phyloP scores from a whole-genome alignment of 2,888 invertebrate species.

The Apeira syringaria region DNA sequence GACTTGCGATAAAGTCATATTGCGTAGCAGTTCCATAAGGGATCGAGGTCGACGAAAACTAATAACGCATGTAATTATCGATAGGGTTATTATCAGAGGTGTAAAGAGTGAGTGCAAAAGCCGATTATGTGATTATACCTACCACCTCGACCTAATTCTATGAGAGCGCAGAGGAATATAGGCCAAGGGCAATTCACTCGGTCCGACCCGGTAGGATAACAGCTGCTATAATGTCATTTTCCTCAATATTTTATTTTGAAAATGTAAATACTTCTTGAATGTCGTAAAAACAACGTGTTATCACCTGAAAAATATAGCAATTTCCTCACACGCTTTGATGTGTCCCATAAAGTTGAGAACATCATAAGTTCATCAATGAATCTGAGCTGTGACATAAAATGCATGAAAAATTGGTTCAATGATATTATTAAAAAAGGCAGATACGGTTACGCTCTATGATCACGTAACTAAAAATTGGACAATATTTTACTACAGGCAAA shows the following conservation, averaged over 20 bases:
- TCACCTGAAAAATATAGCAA: conserved; percentile 8
- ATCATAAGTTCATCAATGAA: too few relatives aligned
- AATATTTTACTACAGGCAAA: too few relatives aligned
- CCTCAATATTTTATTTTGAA: conserved; percentile 24
- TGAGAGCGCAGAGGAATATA: conserved; percentile 43
- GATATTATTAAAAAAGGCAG: too few relatives aligned
- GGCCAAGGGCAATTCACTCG: conserved; percentile 58
- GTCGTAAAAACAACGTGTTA: not conserved
- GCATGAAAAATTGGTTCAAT: too few relatives aligned
- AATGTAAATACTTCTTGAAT: conserved; percentile 7
- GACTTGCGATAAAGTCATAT: conserved; percentile 4
- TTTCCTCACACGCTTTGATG: not conserved
- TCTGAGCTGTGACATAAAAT: too few relatives aligned
- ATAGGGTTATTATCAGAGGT: conserved; percentile 38
- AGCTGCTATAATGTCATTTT: conserved; percentile 32
- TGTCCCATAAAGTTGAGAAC: not conserved
- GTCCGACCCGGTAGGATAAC: conserved; percentile 40
- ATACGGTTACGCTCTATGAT: too few relatives aligned
- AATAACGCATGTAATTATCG: conserved; percentile 39
- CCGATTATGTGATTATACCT: conserved; percentile 38
- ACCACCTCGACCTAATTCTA: conserved; percentile 48
- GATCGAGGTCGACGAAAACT: conserved; percentile 39
- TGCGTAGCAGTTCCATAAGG: conserved; percentile 30
- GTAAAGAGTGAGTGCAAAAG: conserved; percentile 36
- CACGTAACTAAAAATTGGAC: too few relatives aligned